Percentiles rank a stretch among this genome's conserved stretches.
These are phyloP conservation scores for Darwinula stevensoni DNA, from an alignment of 2,888 invertebrate genomes.

Conservation along the genomic window DNA sequence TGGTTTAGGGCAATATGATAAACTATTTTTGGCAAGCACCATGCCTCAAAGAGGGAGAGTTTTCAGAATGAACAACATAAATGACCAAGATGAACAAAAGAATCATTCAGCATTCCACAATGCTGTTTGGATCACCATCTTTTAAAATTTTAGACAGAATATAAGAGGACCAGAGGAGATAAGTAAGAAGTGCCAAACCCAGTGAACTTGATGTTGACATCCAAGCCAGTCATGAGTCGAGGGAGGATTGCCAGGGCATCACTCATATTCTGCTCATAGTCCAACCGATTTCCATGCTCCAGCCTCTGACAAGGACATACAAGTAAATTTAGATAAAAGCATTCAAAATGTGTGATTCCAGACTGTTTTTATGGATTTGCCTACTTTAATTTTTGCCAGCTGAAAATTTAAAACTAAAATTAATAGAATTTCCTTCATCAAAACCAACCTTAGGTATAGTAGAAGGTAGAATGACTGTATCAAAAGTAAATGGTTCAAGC, in stretches of 20 bases:
- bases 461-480: too few relatives aligned
- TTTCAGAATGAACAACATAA: background rate
- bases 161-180: background rate
- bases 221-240: conserved; percentile 23
- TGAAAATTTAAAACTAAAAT: conserved; percentile 1
- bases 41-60: background rate
- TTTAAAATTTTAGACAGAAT: background rate
- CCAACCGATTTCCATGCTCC: conserved; percentile 12
- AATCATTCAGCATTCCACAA: too few relatives aligned
- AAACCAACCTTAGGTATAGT: too few relatives aligned
- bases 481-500: too few relatives aligned
- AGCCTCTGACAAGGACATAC: background rate
- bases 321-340: too few relatives aligned
- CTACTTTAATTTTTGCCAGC: background rate
- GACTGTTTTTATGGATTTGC: too few relatives aligned
- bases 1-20: too few relatives aligned
- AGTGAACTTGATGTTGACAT: conserved; percentile 24
- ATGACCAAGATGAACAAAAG: background rate
- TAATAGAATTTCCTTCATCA: too few relatives aligned
- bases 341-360: too few relatives aligned
- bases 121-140: too few relatives aligned
- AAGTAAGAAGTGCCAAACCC: conserved; percentile 12
- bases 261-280: conserved; percentile 23
- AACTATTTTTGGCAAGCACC: too few relatives aligned
- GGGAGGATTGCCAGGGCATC: conserved; percentile 23